Conservation (phyloP, 2,797 vertebrate genomes). For the Erithacus rubecula region DNA sequence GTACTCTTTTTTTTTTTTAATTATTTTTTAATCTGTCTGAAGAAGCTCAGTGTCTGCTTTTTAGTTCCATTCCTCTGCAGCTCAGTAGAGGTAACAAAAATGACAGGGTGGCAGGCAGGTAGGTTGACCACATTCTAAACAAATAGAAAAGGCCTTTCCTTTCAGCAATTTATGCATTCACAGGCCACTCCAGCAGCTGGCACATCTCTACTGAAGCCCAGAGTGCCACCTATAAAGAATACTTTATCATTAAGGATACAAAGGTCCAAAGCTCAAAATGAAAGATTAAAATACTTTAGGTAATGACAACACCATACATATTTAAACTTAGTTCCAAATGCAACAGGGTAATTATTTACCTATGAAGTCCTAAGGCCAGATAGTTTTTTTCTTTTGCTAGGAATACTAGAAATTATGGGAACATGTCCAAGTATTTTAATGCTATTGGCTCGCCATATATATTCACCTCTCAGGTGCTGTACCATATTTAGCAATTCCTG, state of each 20-base stretch:
- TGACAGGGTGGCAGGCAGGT: neutral
- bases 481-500: slow-evolving; percentile 11
- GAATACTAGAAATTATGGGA: neutral
- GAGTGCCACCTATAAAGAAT: neutral
- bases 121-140: neutral
- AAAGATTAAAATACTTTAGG: neutral
- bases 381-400: neutral
- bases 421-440: neutral
- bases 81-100: neutral
- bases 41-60: neutral
- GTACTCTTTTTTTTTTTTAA: neutral
- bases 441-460: neutral
- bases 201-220: neutral
- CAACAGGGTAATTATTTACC: neutral
- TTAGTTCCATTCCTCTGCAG: neutral
- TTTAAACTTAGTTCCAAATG: neutral
- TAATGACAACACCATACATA: neutral
- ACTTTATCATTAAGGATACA: neutral
- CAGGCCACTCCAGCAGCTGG: neutral
- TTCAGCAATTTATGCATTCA: neutral
- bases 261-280: neutral
- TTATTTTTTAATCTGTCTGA: neutral
- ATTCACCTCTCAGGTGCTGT: neutral
- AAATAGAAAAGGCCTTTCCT: neutral
- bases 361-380: neutral